Evolutionary conservation across 2,888 invertebrate genomes (phyloP), one percentile per base, ranked within the genome.

Genomic region (Notocelia uddmanniana): DNA sequence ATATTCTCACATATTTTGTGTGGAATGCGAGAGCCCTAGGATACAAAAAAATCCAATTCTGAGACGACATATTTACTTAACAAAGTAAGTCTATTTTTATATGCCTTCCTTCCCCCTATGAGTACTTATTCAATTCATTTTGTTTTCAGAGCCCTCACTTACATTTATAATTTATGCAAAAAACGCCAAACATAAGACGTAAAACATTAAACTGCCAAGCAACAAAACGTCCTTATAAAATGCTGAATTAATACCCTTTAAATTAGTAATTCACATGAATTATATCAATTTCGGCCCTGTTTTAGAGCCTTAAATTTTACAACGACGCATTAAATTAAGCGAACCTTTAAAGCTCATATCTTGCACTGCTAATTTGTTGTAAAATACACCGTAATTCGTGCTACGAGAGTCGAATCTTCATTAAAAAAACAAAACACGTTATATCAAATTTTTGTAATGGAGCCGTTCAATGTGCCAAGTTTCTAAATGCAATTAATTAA

Each of bases 251-350:
- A 68, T 45, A 52, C 26, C 41, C 60, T 41, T 60, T 69, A 69
- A 54, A 69, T 69, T 69, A 54, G 62, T 45, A 45, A 62, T 62
- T 69, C 54, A 23, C 31, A 45, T 62, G 48, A 62, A 69, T 55
- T 62, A 69, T 62, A 62, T 55, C 69, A 62, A 45, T 55, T 26
- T 34, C 18, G 15, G 26, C 60, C 34, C 41, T 21, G 31, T 69
- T 69, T 60, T 18, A 48, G 37, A 23, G 60, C 45, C 41, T 62
- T 54, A 69, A 62, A 69, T 62, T 69, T 69, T 54, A 69, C 54
- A 69, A 15, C 60, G 31, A 31, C 60, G 19, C 54, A 45, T 26
- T 55, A 48, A 69, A 69, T 55, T 23, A 60, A 45, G 41, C 41
- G 3, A n/a, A n/a, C 10, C 23, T n/a, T 10, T 9, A 60, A 60